Conservation (phyloP, 1,140 invertebrate genomes). For the Cryptotermes secundus region DNA sequence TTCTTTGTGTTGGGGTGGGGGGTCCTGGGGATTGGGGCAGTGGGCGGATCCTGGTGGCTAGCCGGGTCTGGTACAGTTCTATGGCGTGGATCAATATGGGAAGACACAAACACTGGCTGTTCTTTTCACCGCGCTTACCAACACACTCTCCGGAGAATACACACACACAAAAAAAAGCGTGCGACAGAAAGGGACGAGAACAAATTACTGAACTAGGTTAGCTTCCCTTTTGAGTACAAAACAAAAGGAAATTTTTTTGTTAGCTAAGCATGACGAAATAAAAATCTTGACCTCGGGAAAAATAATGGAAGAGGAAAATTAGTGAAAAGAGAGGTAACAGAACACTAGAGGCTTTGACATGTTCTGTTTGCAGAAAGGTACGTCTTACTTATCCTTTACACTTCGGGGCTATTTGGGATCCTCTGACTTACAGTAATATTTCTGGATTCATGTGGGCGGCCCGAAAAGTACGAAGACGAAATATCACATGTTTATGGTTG, state of each 20-base stretch:
- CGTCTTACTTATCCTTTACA: no score
- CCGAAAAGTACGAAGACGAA: no score
- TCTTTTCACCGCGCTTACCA: constrained; percentile 11
- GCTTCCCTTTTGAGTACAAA: neutral
- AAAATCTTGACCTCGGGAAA: neutral
- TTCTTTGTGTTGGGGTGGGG: neutral
- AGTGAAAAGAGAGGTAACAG: neutral
- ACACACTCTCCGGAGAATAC: neutral
- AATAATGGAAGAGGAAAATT: neutral
- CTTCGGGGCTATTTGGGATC: no score
- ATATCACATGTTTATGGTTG: no score
- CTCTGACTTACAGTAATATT: no score
- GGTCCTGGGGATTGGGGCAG: neutral
- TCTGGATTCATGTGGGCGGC: no score
- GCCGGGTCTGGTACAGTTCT: neutral
- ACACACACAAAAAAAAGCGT: neutral
- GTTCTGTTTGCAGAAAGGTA: no score
- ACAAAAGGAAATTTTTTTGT: neutral
- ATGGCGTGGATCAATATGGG: constrained; percentile 2
- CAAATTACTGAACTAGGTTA: constrained; percentile 1
- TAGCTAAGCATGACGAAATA: neutral
- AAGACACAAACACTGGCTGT: constrained; percentile 15
- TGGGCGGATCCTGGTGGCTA: neutral
- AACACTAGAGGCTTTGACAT: no score
- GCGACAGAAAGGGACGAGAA: neutral